Evolutionary conservation across 1,140 invertebrate genomes (phyloP).

Genomic region (Ectropis grisescens): DNA sequence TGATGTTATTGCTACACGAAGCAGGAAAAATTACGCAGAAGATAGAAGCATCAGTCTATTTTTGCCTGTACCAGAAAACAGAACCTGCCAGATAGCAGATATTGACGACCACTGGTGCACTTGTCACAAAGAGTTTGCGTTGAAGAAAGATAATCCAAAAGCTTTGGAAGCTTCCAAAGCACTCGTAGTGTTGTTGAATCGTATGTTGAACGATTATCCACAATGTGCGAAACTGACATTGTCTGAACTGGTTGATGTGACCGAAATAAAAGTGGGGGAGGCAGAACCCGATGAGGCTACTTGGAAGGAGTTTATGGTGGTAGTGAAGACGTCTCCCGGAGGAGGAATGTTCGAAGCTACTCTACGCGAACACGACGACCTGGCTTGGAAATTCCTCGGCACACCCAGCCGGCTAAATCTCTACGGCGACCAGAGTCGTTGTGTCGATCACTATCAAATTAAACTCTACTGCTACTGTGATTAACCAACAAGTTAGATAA

Average conservation of each 20-base stretch:
- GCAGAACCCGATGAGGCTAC: constrained; percentile 41
- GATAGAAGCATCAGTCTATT: constrained; percentile 79
- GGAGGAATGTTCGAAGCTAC: constrained; percentile 79
- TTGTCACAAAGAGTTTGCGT: constrained; percentile 73
- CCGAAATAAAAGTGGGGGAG: constrained; percentile 15
- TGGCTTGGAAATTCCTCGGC: constrained; percentile 45
- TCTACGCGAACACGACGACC: constrained; percentile 36
- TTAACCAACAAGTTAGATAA: too few relatives aligned
- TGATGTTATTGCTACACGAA: constrained; percentile 10
- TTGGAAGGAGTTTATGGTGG: constrained; percentile 64
- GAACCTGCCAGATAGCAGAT: constrained; percentile 79
- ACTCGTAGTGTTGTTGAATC: constrained; percentile 74
- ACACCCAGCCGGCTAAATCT: constrained; percentile 80
- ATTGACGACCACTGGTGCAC: constrained; percentile 85
- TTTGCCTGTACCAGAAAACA: constrained; percentile 71
- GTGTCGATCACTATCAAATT: constrained; percentile 77
- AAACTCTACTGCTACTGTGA: constrained; percentile 82
- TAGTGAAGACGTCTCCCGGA: constrained; percentile 75
- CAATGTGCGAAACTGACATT: constrained; percentile 71
- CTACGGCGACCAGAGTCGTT: constrained; percentile 80
- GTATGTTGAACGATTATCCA: constrained; percentile 67
- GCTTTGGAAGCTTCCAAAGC: constrained; percentile 61
- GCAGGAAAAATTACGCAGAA: constrained; percentile 2
- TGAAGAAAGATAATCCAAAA: constrained; percentile 42
- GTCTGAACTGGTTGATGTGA: constrained; percentile 63